phyloP scores from a whole-genome alignment of 2,888 invertebrate genomes.

The Chromoteleia sp. region DNA sequence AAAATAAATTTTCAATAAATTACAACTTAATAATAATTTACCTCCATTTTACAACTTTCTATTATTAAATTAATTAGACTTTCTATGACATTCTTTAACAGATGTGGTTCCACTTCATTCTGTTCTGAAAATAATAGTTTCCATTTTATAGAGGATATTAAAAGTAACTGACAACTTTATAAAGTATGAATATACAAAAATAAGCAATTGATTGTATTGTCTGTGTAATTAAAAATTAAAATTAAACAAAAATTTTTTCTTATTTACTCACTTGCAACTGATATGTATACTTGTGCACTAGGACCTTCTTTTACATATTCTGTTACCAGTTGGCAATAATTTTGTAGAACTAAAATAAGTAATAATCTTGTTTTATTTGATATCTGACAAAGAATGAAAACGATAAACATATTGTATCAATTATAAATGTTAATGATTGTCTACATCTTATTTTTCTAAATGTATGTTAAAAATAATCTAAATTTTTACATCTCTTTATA shows the following conservation, averaged over 20 bases:
- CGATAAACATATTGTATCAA: no score
- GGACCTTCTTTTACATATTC: neutral
- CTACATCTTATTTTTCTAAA: no score
- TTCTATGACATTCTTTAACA: neutral
- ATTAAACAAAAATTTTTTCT: neutral
- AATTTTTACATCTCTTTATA: no score
- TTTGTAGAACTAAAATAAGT: constrained; percentile 2
- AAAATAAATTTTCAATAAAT: neutral
- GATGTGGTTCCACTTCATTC: neutral
- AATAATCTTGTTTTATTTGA: no score
- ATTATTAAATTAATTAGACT: constrained; percentile 12
- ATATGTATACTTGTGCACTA: neutral
- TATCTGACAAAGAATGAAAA: no score
- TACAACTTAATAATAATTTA: constrained; percentile 10
- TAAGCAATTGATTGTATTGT: no score
- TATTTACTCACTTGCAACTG: constrained; percentile 3
- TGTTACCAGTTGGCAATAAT: neutral
- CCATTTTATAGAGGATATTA: no score
- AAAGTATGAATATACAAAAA: no score
- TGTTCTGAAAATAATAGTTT: constrained; percentile 15
- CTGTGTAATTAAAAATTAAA: neutral
- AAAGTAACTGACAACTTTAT: no score
- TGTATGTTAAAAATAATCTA: no score
- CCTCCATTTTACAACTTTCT: constrained; percentile 32
- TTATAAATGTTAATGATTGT: no score